Evolutionary conservation across 92 coral and sea anemone species (phyloP).

Genomic region (Zoanthus sociatus): DNA sequence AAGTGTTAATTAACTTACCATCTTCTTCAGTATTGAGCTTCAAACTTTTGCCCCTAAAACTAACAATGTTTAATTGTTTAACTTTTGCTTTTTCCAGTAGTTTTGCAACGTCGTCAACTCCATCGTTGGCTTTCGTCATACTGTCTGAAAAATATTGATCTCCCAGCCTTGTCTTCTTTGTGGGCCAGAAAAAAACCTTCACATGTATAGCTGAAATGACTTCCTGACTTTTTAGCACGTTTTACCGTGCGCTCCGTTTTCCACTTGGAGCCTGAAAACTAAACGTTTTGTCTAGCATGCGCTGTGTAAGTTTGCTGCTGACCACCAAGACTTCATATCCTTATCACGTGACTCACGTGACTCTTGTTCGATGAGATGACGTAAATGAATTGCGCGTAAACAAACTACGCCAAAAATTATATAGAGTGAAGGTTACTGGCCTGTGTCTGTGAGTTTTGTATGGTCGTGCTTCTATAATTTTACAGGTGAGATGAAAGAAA

Average conservation of each 20-base stretch:
- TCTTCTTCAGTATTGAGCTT: conserved; percentile 89
- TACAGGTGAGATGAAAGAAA: no score
- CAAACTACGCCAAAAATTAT: neutral
- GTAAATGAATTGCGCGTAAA: neutral
- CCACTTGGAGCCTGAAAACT: conserved; percentile 2
- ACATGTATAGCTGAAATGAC: no score
- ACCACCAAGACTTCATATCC: neutral
- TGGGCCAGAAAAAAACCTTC: neutral
- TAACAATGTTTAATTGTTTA: conserved; percentile 85
- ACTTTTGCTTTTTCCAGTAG: conserved; percentile 87
- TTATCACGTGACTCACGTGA: neutral
- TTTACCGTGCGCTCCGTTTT: conserved; percentile 14
- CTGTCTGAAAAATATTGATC: neutral
- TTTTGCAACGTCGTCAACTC: conserved; percentile 78
- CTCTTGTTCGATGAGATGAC: conserved; percentile 2
- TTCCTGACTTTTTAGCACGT: conserved; percentile 14
- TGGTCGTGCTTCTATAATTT: no score
- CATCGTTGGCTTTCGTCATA: conserved; percentile 66
- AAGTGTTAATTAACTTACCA: conserved; percentile 65
- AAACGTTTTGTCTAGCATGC: neutral
- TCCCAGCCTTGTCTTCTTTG: neutral
- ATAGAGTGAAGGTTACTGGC: no score
- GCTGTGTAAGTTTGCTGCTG: conserved; percentile 15
- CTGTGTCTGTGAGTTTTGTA: neutral
- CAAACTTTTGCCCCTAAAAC: conserved; percentile 88